Evolutionary conservation across 2,113 vertebrate genomes (phyloP), one percentile per base, ranked within the genome.

Genomic region (Ceyx cyanopectus): DNA sequence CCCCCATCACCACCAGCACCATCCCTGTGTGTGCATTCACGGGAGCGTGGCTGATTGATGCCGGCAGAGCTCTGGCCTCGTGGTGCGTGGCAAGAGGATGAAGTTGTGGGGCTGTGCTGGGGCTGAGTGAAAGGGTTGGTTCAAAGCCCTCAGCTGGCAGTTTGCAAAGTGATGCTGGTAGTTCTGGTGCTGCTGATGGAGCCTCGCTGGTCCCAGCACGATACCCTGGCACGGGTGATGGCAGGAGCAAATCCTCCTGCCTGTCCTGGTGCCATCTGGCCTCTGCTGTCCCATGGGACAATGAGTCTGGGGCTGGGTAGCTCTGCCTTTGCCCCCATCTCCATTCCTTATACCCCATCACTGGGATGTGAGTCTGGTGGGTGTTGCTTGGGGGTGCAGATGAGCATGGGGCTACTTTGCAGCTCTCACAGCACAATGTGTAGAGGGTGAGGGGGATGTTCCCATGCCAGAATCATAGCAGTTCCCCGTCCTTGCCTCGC

Each of bases 201-300:
- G 9, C 43, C 11, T 6, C 4, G 1, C 13, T 1, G 4, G 14
- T 73, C 16, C 12, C 1, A 0, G 16, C 2, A 2, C 1, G 5
- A 26, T 23, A 56, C 3, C 5, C 12, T 1, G 4, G 53, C 27
- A 20, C 26, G 1, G 48, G 24, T 1, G 34, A 50, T 27, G 67
- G 17, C 37, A 26, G 61, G 53, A 88, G 6, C 45, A 27, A 51
- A 19, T 20, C 16, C 48, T 43, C 32, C 58, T 9, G 14, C 17
- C 50, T 6, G 12, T 46, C 57, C 60, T 1, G 1, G 7, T 53
- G 48, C 43, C 2, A 2, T 14, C 7, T 1, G 1, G 4, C 14
- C 7, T 29, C 53, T 30, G 48, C 21, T 2, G 51, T 37, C 50
- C 56, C 3, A 0, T 1, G 4, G 53, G 53, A 30, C 26, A 10